Base-by-base conservation (phyloP, 2,888 invertebrate genomes). In the Yponomeuta plumbellus region DNA sequence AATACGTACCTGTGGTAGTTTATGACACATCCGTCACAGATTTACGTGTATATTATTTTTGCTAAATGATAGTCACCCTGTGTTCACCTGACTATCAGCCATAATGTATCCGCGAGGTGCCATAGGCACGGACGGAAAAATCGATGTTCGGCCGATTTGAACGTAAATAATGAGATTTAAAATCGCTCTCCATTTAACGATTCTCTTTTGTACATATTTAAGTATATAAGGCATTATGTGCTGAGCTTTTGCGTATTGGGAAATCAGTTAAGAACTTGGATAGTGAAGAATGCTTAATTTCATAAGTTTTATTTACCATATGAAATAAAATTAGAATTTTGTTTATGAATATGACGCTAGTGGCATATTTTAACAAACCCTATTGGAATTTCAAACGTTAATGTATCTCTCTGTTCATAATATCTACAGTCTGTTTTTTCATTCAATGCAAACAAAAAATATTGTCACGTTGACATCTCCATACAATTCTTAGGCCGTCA, bases 91-190 rank as follows among this genome's bases (percentile, higher is more conserved):
- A 83, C 74, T 64, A 69, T 73, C 73, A 71, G 72, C 77, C 80
- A 84, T 88, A 87, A 88, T 85, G 80, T 84, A 87, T 86, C 64
- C 63, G 83, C 83, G 77, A 40, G 65, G 59, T 59, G 79, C 74
- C 75, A 77, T 71, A 34, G 74, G 74, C 73, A 76, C 77, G 77
- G 72, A 70, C 74, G 75, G 82, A 87, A 85, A 87, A 88, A 86
- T 88, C 87, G 87, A 87, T 89, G 78, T 74, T 80, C 79, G 80
- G 82, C 83, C 83, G 81, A 86, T 88, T 88, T 88, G 84, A 79
- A 78, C 75, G 78, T 80, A 80, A 80, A 81, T 86, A 87, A 88
- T 85, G 86, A 84, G 84, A 87, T 86, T 87, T 86, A 84, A 87
- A 88, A 85, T 83, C 81, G 83, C 77, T 76, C 80, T 80, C 82